Conservation (phyloP, 2,888 invertebrate species). For the Andrena minutula region DNA sequence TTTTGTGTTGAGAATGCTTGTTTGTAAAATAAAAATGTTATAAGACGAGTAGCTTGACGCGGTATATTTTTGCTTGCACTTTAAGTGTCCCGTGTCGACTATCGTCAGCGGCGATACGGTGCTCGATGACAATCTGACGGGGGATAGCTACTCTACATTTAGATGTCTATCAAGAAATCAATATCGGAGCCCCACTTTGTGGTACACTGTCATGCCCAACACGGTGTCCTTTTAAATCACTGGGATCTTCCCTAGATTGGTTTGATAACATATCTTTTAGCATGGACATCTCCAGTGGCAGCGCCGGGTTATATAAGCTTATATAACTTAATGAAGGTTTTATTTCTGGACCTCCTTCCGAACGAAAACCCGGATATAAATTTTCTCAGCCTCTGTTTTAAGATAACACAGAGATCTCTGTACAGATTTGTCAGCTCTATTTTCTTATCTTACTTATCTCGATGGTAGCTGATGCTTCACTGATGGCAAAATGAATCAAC, state of each 20-base stretch:
- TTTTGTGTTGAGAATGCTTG: no score
- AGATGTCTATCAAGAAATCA: conserved; percentile 1
- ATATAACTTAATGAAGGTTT: not conserved
- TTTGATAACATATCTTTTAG: not conserved
- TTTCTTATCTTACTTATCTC: no score
- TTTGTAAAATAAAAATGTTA: no score
- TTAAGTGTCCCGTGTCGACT: not conserved
- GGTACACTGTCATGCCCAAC: conserved; percentile 6
- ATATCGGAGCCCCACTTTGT: not conserved
- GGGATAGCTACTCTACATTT: not conserved
- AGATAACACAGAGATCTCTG: no score
- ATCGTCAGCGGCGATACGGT: not conserved
- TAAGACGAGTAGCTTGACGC: no score
- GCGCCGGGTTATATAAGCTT: not conserved
- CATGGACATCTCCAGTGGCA: not conserved
- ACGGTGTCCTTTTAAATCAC: not conserved
- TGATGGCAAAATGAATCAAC: no score
- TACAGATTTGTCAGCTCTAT: no score
- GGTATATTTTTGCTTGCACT: not conserved
- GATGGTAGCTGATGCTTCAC: no score
- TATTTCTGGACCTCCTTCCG: no score
- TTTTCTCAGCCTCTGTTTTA: no score
- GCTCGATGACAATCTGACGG: not conserved
- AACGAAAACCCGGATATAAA: no score
- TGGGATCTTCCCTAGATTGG: not conserved